A percentile compares a stretch with the other conserved stretches of the same genome.
Conservation (phyloP, 2,888 invertebrate genomes). For the Odontocerum albicorne region DNA sequence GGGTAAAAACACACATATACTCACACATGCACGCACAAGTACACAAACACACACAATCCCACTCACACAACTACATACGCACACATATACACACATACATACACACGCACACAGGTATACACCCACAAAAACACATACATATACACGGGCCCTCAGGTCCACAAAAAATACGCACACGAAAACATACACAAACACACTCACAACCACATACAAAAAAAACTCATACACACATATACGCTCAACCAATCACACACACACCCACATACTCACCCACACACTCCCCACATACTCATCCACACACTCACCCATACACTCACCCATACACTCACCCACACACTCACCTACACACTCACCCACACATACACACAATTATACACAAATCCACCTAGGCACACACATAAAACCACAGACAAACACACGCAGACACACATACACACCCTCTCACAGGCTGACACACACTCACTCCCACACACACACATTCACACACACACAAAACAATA, state of each 20-base stretch:
- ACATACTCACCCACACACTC: conserved; percentile 18
- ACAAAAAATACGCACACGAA: background rate
- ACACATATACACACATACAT: background rate
- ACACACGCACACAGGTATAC: background rate
- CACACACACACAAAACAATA: background rate
- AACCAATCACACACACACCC: conserved; percentile 6
- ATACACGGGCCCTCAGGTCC: too few species aligned
- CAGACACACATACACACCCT: conserved; percentile 3
- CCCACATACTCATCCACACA: conserved; percentile 20
- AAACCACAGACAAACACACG: background rate
- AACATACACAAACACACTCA: background rate
- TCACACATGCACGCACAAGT: background rate
- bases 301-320: conserved; percentile 14
- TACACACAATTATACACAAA: background rate
- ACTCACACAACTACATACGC: background rate
- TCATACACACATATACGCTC: conserved; percentile 1
- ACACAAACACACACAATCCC: conserved; percentile 2
- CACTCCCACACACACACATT: conserved; percentile 7
- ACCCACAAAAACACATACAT: conserved; percentile 1
- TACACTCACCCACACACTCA: conserved; percentile 1
- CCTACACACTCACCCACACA: conserved; percentile 1
- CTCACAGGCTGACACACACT: conserved; percentile 1
- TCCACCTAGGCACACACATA: background rate
- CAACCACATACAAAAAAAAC: background rate
- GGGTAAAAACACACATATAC: background rate